A percentile compares a stretch with the other conserved stretches of the same genome.
Conservation (phyloP, 2,113 vertebrate genomes). For the Anarhynchus alexandrinus region DNA sequence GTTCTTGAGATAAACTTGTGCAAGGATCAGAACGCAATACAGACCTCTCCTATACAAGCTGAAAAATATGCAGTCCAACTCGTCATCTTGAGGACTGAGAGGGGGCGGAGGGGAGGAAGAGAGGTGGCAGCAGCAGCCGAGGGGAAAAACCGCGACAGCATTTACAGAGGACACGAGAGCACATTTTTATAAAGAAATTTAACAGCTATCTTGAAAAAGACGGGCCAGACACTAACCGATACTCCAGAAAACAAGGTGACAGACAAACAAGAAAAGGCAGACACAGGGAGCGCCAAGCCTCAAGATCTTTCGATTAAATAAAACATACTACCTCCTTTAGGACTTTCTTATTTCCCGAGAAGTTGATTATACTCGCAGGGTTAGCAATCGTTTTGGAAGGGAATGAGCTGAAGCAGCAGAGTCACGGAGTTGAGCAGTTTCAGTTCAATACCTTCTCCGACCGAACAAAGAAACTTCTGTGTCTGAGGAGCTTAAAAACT, state of each 20-base stretch:
- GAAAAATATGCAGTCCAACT: background rate
- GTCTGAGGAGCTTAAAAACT: constrained; percentile 47
- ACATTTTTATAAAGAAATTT: background rate
- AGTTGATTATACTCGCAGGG: background rate
- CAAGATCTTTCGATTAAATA: background rate
- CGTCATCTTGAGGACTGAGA: background rate
- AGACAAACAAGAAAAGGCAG: background rate
- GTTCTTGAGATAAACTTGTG: background rate
- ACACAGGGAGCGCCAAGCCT: background rate
- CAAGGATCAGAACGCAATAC: background rate
- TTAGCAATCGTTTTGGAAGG: background rate
- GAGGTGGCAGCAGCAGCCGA: background rate
- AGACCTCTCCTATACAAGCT: background rate
- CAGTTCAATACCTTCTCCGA: constrained; percentile 46
- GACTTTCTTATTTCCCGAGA: background rate
- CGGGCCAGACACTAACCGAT: fast-evolving
- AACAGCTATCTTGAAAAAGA: background rate
- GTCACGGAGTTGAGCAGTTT: background rate
- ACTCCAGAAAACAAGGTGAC: background rate
- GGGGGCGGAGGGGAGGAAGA: background rate
- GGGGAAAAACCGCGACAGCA: background rate
- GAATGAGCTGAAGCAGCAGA: background rate
- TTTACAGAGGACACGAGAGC: background rate
- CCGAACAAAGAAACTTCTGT: constrained; percentile 72
- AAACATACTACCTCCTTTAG: background rate